These are phyloP conservation scores for Scolopax rusticola DNA, from an alignment of 2,797 vertebrate genomes.

Conservation along the genomic window DNA sequence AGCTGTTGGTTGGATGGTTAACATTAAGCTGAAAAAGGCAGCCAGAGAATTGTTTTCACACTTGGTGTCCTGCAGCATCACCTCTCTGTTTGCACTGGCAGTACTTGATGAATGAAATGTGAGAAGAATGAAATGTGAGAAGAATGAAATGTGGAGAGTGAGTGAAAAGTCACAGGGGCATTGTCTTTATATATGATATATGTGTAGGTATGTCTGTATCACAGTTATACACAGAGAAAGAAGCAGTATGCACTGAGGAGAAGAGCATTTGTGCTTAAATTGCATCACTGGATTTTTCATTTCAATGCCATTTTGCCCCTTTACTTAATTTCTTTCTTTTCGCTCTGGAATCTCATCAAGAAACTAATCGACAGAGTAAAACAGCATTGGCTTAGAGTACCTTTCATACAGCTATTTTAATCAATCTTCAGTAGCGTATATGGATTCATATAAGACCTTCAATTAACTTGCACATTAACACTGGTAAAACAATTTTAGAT, in stretches of 20 bases:
- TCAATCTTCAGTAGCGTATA: conserved; percentile 45
- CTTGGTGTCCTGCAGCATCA: neutral
- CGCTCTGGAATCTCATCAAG: conserved; percentile 54
- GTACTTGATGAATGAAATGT: neutral
- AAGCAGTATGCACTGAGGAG: neutral
- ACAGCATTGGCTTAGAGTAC: conserved; percentile 11
- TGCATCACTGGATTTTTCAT: neutral
- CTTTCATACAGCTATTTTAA: conserved; percentile 41
- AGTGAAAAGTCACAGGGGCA: neutral
- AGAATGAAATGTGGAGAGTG: neutral
- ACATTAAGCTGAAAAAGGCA: neutral
- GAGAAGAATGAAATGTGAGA: neutral
- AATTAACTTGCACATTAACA: conserved; percentile 58
- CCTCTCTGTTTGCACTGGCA: neutral
- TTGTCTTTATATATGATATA: neutral
- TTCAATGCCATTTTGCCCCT: neutral
- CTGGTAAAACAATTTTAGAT: conserved; percentile 41
- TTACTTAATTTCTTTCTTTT: conserved; percentile 52
- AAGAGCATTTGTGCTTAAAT: neutral
- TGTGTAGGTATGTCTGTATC: neutral
- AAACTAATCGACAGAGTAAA: neutral
- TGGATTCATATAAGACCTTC: conserved; percentile 44
- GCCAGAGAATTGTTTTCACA: neutral
- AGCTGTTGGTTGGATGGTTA: neutral
- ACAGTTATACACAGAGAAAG: neutral